These are phyloP conservation scores for Phlogophora meticulosa DNA, from an alignment of 2,888 invertebrate genomes.

Conservation along the genomic window DNA sequence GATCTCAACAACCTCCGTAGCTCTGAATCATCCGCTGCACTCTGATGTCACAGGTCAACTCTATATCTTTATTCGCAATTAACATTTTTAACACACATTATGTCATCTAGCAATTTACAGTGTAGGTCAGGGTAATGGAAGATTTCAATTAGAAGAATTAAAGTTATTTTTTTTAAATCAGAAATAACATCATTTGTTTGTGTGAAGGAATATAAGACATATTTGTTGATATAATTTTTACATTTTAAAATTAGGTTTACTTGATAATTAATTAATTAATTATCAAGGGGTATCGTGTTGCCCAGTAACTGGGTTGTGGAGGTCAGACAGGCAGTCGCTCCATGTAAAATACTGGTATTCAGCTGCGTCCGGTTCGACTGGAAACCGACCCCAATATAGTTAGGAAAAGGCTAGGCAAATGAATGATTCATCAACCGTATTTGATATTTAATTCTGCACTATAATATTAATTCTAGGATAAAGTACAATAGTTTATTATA, in stretches of 20 bases:
- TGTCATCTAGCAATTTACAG: slow-evolving; percentile 50
- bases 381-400: too few species aligned
- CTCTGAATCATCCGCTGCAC: slow-evolving; percentile 65
- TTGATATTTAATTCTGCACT: background rate
- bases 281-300: too few species aligned
- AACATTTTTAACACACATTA: slow-evolving; percentile 61
- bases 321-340: too few species aligned
- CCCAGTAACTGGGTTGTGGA: too few species aligned
- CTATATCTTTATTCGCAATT: slow-evolving; percentile 57
- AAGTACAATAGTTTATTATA: slow-evolving; percentile 17
- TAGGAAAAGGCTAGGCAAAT: too few species aligned
- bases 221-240: background rate
- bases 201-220: slow-evolving; percentile 47
- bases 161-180: slow-evolving; percentile 39
- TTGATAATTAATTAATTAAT: too few species aligned
- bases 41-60: slow-evolving; percentile 73
- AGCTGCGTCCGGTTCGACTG: too few species aligned
- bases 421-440: background rate
- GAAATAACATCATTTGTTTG: slow-evolving; percentile 35
- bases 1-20: slow-evolving; percentile 40
- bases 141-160: slow-evolving; percentile 53
- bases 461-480: slow-evolving; percentile 24
- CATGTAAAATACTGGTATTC: too few species aligned
- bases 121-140: slow-evolving; percentile 58
- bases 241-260: background rate